Evolutionary conservation across 1,140 invertebrate genomes (phyloP).

Genomic region (Zaprionus inermis): DNA sequence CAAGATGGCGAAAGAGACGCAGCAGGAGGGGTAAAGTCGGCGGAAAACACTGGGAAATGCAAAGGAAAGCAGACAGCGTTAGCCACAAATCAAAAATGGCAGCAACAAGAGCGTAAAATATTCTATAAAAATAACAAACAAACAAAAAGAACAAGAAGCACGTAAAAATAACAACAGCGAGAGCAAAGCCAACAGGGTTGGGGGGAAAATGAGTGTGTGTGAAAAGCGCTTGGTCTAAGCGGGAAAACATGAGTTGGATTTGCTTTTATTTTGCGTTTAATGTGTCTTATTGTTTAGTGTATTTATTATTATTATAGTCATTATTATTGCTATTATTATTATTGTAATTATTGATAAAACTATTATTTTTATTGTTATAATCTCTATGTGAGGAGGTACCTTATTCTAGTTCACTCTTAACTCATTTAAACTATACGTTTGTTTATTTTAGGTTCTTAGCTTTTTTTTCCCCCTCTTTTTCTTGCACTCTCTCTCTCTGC

Average conservation of each 20-base stretch:
- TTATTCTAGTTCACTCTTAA: background rate
- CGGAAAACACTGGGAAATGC: background rate
- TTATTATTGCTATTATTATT: background rate
- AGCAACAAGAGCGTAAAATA: slow-evolving; percentile 58
- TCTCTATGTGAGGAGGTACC: background rate
- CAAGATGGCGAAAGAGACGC: background rate
- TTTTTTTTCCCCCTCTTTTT: background rate
- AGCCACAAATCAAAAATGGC: slow-evolving; percentile 64
- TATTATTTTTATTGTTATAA: background rate
- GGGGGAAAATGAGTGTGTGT: too few species aligned
- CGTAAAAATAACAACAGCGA: slow-evolving; percentile 23
- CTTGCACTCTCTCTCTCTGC: background rate
- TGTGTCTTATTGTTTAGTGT: background rate
- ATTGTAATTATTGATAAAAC: background rate
- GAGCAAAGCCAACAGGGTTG: slow-evolving; percentile 26
- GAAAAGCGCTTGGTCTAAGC: background rate
- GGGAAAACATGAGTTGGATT: slow-evolving; percentile 1
- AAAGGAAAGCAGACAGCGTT: slow-evolving; percentile 1
- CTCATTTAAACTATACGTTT: background rate
- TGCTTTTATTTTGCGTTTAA: background rate
- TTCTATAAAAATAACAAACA: slow-evolving; percentile 13
- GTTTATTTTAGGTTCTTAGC: background rate
- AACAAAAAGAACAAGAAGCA: slow-evolving; percentile 6
- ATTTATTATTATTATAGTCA: background rate
- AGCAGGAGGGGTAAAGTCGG: background rate